phyloP scores from a whole-genome alignment of 37 sponge, comb jelly and placozoan genomes.

The Haliclona indistincta region DNA sequence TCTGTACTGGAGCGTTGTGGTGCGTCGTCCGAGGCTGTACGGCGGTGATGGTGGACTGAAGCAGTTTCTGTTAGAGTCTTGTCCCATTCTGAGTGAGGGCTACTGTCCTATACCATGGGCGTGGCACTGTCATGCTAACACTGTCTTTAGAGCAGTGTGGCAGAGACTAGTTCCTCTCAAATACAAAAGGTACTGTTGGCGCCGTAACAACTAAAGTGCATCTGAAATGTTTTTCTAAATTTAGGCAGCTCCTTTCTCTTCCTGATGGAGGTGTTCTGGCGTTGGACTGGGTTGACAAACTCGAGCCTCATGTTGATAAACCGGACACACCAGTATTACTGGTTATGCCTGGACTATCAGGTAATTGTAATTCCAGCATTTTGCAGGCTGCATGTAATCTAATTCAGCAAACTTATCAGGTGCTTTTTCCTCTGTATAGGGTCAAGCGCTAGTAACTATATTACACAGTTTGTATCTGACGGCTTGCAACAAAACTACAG shows the following conservation, averaged over 20 bases:
- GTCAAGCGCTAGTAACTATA: no score
- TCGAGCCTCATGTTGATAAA: neutral
- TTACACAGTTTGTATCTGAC: no score
- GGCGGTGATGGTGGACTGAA: constrained; percentile 19
- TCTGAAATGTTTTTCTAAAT: neutral
- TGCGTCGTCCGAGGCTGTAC: constrained; percentile 40
- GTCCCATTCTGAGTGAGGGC: constrained; percentile 41
- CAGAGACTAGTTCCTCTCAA: constrained; percentile 28
- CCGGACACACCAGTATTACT: constrained; percentile 43
- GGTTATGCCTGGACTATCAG: constrained; percentile 64
- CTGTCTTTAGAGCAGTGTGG: constrained; percentile 43
- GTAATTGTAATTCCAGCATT: constrained; percentile 6
- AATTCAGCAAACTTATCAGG: no score
- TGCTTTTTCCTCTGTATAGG: no score
- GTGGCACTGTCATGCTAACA: constrained; percentile 45
- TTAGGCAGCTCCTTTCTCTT: constrained; percentile 52
- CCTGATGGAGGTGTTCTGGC: constrained; percentile 78
- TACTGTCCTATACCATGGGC: constrained; percentile 85
- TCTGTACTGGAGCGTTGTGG: constrained; percentile 36
- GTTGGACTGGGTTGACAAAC: constrained; percentile 62
- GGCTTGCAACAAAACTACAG: no score
- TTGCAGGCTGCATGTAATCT: constrained; percentile 44
- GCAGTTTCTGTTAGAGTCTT: constrained; percentile 15
- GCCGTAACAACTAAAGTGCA: neutral
- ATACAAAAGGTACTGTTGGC: constrained; percentile 56